Evolutionary conservation across 2,888 invertebrate species (phyloP).

Genomic region (Athalia circularis): DNA sequence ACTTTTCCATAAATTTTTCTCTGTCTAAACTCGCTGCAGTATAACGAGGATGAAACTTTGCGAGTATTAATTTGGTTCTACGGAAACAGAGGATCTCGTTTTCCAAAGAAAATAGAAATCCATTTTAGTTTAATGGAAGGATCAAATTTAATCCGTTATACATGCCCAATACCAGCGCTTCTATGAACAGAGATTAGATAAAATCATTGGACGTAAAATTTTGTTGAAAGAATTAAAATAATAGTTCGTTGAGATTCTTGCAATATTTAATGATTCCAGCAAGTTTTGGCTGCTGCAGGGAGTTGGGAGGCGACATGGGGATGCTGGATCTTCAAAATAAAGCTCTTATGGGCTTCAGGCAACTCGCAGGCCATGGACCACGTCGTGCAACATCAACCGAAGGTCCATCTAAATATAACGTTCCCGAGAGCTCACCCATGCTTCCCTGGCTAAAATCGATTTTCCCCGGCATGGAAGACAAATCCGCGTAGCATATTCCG

Average conservation of each 20-base stretch:
- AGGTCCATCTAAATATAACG: slow-evolving; percentile 63
- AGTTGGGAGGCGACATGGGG: not conserved
- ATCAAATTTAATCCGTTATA: no score
- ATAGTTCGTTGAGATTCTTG: slow-evolving; percentile 25
- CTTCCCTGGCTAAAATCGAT: slow-evolving; percentile 63
- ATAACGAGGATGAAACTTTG: not conserved
- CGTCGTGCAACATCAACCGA: slow-evolving; percentile 48
- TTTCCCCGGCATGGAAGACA: slow-evolving; percentile 32
- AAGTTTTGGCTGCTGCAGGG: slow-evolving; percentile 18
- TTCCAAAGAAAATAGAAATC: not conserved
- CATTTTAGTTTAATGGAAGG: not conserved
- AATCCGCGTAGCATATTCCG: not conserved
- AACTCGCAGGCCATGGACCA: slow-evolving; percentile 35
- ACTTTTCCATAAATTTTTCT: not conserved
- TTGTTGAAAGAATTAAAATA: not conserved
- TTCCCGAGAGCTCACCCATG: slow-evolving; percentile 55
- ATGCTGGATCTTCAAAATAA: slow-evolving; percentile 16
- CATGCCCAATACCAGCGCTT: not conserved
- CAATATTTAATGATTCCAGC: slow-evolving; percentile 21
- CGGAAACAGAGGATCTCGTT: not conserved
- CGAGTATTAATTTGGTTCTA: not conserved
- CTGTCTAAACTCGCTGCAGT: not conserved
- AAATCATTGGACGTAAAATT: not conserved
- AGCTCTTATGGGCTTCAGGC: slow-evolving; percentile 33
- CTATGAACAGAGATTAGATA: not conserved